A percentile compares a stretch with the other conserved stretches of the same genome.
These are phyloP conservation scores for Falco columbarius DNA, from an alignment of 2,797 vertebrate genomes.

Conservation along the genomic window DNA sequence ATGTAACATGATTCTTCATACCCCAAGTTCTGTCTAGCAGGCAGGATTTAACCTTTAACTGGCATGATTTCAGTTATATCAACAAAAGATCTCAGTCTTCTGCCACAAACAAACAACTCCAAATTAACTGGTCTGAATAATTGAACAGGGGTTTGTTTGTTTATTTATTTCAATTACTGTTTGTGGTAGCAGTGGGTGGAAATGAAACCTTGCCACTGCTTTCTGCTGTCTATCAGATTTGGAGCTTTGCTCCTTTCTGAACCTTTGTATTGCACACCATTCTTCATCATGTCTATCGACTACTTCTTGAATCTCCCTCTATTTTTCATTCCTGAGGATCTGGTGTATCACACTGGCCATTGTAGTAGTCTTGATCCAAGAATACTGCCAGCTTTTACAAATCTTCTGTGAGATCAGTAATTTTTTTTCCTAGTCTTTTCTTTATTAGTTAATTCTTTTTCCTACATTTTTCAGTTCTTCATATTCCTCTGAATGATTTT, in stretches of 20 bases:
- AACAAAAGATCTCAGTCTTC: conserved; percentile 28
- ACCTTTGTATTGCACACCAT: neutral
- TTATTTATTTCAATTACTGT: conserved; percentile 62
- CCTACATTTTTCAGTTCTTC: neutral
- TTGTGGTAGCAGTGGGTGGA: conserved; percentile 62
- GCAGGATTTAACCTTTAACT: conserved; percentile 51
- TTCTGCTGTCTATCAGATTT: neutral
- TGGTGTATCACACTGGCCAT: neutral
- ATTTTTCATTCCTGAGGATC: neutral
- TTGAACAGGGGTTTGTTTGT: conserved; percentile 43
- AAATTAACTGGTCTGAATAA: conserved; percentile 60
- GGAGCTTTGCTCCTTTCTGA: neutral
- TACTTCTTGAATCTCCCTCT: neutral
- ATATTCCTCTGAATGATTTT: neutral
- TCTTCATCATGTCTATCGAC: neutral
- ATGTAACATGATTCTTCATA: neutral
- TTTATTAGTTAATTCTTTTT: neutral
- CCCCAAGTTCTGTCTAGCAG: conserved; percentile 11
- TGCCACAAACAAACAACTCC: conserved; percentile 60
- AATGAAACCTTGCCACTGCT: conserved; percentile 13
- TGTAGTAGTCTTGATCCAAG: neutral
- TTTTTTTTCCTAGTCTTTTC: neutral
- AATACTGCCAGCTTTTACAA: neutral
- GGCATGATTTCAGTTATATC: conserved; percentile 49
- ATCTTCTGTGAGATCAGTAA: neutral